A percentile compares a stretch with the other conserved stretches of the same genome.
Conservation (phyloP, 1,140 invertebrate genomes). For the Belonocnema kinseyi region DNA sequence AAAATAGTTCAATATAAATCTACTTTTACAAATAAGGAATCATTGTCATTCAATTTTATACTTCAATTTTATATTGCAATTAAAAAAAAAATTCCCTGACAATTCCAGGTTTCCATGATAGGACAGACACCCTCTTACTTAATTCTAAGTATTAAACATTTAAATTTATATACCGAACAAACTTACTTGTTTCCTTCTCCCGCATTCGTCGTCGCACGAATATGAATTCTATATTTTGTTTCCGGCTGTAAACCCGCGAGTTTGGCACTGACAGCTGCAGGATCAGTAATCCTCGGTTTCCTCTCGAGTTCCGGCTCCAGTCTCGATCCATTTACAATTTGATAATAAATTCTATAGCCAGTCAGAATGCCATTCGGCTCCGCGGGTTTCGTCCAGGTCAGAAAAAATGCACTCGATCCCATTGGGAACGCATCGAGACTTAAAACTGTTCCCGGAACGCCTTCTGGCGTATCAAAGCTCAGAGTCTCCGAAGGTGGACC, state of each 20-base stretch:
- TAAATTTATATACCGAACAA: constrained; percentile 37
- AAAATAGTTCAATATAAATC: no score
- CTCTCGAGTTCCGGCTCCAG: constrained; percentile 83
- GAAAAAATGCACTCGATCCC: constrained; percentile 90
- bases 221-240: constrained; percentile 92
- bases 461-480: constrained; percentile 93
- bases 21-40: no score
- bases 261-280: constrained; percentile 86
- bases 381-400: constrained; percentile 94
- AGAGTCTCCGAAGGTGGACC: constrained; percentile 92
- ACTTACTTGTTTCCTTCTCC: constrained; percentile 88
- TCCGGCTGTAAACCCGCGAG: constrained; percentile 88
- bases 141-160: background rate
- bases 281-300: constrained; percentile 85
- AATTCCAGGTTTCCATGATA: no score
- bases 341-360: constrained; percentile 95
- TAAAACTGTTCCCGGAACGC: constrained; percentile 92
- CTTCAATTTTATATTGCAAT: no score
- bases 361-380: constrained; percentile 95
- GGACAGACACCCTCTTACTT: no score
- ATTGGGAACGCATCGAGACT: constrained; percentile 89
- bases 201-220: constrained; percentile 87
- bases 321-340: constrained; percentile 84
- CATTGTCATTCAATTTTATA: no score
- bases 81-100: no score